Conservation (phyloP, 1,140 invertebrate genomes). For the Dufourea novaeangliae region DNA sequence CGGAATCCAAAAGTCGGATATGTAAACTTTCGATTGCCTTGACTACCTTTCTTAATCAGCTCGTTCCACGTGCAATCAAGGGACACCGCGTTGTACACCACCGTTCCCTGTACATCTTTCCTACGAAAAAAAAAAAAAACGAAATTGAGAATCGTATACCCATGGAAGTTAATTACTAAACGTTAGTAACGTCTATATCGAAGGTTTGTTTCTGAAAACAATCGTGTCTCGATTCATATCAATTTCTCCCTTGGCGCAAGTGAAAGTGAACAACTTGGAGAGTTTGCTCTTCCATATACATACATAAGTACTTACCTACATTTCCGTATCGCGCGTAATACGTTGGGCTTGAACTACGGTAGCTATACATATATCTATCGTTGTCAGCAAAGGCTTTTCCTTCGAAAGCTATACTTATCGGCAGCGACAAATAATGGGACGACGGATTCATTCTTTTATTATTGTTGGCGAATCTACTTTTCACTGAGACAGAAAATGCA, state of each 20-base stretch:
- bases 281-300: not conserved
- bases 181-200: too few relatives aligned
- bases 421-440: not conserved
- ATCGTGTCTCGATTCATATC: too few relatives aligned
- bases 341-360: not conserved
- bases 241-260: slow-evolving; percentile 31
- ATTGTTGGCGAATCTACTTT: too few relatives aligned
- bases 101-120: not conserved
- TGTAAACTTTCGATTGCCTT: slow-evolving; percentile 61
- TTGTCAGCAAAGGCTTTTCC: not conserved
- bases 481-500: too few relatives aligned
- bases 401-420: not conserved
- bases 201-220: too few relatives aligned
- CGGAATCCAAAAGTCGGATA: slow-evolving; percentile 72
- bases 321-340: not conserved
- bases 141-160: too few relatives aligned
- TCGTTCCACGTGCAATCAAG: slow-evolving; percentile 71
- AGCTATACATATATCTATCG: not conserved
- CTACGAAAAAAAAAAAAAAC: not conserved
- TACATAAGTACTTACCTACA: too few relatives aligned
- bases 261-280: slow-evolving; percentile 37
- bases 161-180: too few relatives aligned
- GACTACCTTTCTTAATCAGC: slow-evolving; percentile 64
- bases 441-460: not conserved
- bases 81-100: slow-evolving; percentile 63